phyloP scores from a whole-genome alignment of 2,113 vertebrate genomes.

The Heteronetta atricapilla region DNA sequence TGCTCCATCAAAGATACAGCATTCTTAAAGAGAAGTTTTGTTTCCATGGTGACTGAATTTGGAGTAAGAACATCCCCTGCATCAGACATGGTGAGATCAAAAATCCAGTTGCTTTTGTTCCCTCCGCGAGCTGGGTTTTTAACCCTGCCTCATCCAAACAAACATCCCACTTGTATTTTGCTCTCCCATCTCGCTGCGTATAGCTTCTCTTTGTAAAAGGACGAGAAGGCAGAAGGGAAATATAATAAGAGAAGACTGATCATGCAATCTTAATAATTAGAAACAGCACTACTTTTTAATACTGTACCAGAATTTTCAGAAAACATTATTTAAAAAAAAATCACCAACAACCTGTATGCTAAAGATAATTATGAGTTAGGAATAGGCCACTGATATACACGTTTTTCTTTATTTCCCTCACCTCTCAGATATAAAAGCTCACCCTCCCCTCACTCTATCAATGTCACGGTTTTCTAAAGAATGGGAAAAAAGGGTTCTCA shows the following conservation, averaged over 20 bases:
- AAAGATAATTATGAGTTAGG: background rate
- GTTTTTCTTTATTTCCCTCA: background rate
- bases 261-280: background rate
- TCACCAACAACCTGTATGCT: background rate
- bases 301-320: background rate
- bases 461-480: background rate
- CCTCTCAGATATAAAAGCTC: background rate
- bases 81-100: conserved; percentile 55
- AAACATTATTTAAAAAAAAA: background rate
- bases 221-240: background rate
- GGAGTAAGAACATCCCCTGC: conserved; percentile 55
- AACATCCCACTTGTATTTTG: background rate
- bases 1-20: conserved; percentile 29
- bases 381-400: background rate
- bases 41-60: conserved; percentile 73
- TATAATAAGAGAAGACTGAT: background rate
- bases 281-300: background rate
- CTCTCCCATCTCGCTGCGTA: background rate
- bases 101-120: conserved; percentile 57
- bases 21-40: conserved; percentile 56
- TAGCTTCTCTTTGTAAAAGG: background rate
- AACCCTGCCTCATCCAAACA: conserved; percentile 29
- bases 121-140: background rate
- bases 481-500: background rate
- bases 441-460: background rate